Evolutionary conservation across 2,888 invertebrate genomes (phyloP), one percentile per base, ranked within the genome.

Genomic region (Celastrina argiolus): DNA sequence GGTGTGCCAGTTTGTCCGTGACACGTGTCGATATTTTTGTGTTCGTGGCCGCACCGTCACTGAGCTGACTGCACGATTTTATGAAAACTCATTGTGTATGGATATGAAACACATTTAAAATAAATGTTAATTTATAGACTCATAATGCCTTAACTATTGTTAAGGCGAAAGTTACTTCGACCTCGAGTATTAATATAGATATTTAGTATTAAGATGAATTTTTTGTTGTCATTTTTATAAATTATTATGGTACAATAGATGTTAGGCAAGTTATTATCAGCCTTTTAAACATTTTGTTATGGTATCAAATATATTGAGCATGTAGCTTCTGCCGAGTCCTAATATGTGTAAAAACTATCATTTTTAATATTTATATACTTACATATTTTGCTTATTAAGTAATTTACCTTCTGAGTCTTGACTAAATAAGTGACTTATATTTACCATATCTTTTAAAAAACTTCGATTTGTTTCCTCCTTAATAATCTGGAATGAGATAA

Each of bases 21-120:
- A 59, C 36, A 39, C 36, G 34, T 59, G 12, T 61, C 61, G 26
- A 61, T 61, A 59, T 59, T 59, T 59, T 18, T 59, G n/a, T 59
- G 36, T 36, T 22, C 61, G 61, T 36, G 34, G 10, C 22, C 12
- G 22, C 22, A 39, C 22, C 34, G 36, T 8, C 18, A 36, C 16
- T n/a, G 34, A 59, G n/a, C 18, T 58, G 31, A 34, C 8, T 22
- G 36, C 59, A 34, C 59, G 59, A 12, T 59, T 34, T 59, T 36
- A 18, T 36, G 22, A 59, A 61, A 61, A 36, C 22, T 18, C 12
- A 39, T 14, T 12, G 10, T 39, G 18, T 22, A 22, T 22, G 39
- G 22, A 39, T 36, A 39, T 61, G 26, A 26, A 26, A 22, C 28
- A 36, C 36, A 36, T 36, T 36, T 36, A 51, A 51, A 51, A 51